Evolutionary conservation across 2,888 invertebrate genomes (phyloP), one percentile per base, ranked within the genome.

Genomic region (Cylindroiulus punctatus): DNA sequence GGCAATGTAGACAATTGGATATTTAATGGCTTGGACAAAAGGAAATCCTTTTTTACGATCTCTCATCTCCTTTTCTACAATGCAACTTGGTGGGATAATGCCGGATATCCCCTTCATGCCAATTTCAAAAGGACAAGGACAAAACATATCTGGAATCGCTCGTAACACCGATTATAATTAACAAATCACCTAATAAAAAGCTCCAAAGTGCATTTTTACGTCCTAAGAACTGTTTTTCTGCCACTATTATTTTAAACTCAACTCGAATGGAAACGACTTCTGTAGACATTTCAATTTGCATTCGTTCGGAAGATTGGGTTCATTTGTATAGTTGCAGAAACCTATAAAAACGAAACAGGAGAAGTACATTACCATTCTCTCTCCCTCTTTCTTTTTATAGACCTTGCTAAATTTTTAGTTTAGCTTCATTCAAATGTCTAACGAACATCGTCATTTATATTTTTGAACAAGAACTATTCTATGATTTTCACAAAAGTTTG

Each of bases 1-100:
- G 65, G 65, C 65, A 65, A 65, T 65, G 65, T 65, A 65, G 65
- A 65, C 65, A 65, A 65, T 65, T 65, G 65, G 65, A 65, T 65
- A 65, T 65, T 65, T 65, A 65, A 65, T 65, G 65, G 65, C 26
- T 65, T 65, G 65, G 65, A 65, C 65, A 65, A 65, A 65, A 65
- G 65, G 65, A 65, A 65, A 65, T 65, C 65, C 65, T 65, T 65
- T 65, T 65, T 65, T 65, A 65, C 65, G 65, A 65, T 65, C 65
- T 65, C 65, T n/a, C n/a, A n/a, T n/a, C n/a, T 65, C 65, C 65
- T 65, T 65, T 22, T 65, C 65, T 65, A 22, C 65, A 65, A 65
- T 65, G 65, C 65, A 65, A 65, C 26, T 65, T 65, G 65, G 26
- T 52, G n/a, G 65, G 65, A 65, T 65, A 65, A 65, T 65, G 65